Conservation (phyloP, 2,888 invertebrate genomes). For the Phaonia tiefii region DNA sequence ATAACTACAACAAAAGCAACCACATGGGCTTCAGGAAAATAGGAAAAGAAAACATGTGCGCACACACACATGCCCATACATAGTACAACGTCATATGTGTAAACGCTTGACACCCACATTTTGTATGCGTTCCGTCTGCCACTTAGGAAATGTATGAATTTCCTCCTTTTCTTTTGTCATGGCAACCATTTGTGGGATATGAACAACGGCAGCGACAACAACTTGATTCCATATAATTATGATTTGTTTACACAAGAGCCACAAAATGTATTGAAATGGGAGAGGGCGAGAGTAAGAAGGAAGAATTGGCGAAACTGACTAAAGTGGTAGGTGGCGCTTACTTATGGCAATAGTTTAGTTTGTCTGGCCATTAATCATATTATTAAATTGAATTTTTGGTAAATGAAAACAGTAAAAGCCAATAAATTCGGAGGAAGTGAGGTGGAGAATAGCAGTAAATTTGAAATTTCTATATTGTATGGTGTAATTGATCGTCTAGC, state of each 20-base stretch:
- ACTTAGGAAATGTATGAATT: constrained; percentile 16
- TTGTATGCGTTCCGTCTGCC: neutral
- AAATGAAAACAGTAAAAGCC: neutral
- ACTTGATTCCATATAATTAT: neutral
- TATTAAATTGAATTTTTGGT: neutral
- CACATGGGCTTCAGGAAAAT: constrained; percentile 25
- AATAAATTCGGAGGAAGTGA: too few species aligned
- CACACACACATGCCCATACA: neutral
- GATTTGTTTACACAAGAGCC: neutral
- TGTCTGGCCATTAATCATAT: neutral
- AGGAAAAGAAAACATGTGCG: neutral
- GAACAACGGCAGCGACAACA: constrained; percentile 3
- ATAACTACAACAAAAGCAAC: constrained; percentile 5
- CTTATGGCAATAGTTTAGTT: constrained; percentile 46
- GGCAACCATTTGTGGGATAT: constrained; percentile 2
- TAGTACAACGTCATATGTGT: neutral
- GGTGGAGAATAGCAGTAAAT: too few species aligned
- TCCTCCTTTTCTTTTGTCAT: constrained; percentile 29
- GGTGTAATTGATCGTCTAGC: too few species aligned
- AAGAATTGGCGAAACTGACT: too few species aligned
- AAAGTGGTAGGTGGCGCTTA: constrained; percentile 49
- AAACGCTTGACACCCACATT: constrained; percentile 20
- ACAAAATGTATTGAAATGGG: too few species aligned
- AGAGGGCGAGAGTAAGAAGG: neutral
- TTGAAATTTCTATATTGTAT: too few species aligned